Evolutionary conservation across 2,113 vertebrate species (phyloP).

Genomic region (Rhagologus leucostigma): DNA sequence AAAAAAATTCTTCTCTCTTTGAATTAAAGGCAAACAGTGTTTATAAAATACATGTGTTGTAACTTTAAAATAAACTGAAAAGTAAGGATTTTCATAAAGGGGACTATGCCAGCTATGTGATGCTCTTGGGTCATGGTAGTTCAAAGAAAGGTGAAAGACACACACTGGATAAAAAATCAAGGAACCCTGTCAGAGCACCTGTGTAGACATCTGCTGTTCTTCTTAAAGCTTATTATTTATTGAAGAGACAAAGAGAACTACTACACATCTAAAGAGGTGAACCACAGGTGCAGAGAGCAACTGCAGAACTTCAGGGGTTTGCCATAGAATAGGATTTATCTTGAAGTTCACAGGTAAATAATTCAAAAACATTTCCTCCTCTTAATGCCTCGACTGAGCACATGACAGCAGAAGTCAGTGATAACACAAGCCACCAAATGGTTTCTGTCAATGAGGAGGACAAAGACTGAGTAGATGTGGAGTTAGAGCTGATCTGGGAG

Average conservation of each 20-base stretch:
- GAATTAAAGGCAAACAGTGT: neutral
- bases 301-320: neutral
- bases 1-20: neutral
- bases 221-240: neutral
- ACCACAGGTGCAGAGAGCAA: neutral
- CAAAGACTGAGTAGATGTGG: neutral
- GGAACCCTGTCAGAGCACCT: neutral
- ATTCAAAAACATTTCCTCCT: neutral
- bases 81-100: neutral
- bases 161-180: neutral
- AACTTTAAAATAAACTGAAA: neutral
- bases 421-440: neutral
- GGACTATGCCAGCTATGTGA: neutral
- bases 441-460: neutral
- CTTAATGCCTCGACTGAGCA: neutral
- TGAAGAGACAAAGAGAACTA: neutral
- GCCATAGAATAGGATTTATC: neutral
- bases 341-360: neutral
- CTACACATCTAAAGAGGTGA: neutral
- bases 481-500: neutral
- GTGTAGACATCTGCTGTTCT: neutral
- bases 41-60: neutral
- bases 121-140: neutral
- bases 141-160: neutral
- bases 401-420: neutral